Evolutionary conservation across 1,140 invertebrate genomes (phyloP), one percentile per base, ranked within the genome.

Genomic region (Calosoma granatense): DNA sequence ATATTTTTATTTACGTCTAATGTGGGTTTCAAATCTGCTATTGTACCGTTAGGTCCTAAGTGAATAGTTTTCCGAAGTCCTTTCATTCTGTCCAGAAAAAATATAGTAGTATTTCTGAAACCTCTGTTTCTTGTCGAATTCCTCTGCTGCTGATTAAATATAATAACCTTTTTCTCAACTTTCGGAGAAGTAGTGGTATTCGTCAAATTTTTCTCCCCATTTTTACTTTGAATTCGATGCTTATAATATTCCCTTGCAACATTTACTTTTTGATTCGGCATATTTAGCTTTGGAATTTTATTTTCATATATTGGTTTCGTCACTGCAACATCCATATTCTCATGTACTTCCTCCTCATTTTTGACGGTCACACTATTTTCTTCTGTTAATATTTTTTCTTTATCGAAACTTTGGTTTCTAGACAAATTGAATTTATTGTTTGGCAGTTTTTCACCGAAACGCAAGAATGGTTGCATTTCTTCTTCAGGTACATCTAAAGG

Each of bases 401-500:
- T 14, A 1, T 17, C 14, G 15, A 15, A 19, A 43, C 22, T 23
- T 56, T 36, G 17, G 30, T 41, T 23, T 51, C 20, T 21, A n/a
- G 6, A 15, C 15, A 22, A 26, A 15, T 30, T 15, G 14, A n/a
- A n/a, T n/a, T n/a, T n/a, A n/a, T n/a, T n/a, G 19, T 22, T 22
- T 14, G 51, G n/a, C 14, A 23, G 72, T 75, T 85, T 84, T 64
- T 84, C 80, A 0, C 83, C 83, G 66, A 86, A 86, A 60, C 77
- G 82, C n/a, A 84, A 70, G 67, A 85, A 86, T 30, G 83, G 82
- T 47, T 81, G 78, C 72, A 84, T 78, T 60, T 84, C 82, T 64
- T 84, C 82, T 22, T 79, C 76, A 0, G 79, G 78, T 41, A 83
- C 69, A 63, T 83, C 81, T 4, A 83, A 72, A 0, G 80, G 81